Evolutionary conservation across 2,113 vertebrate genomes (phyloP).

Genomic region (Eptatretus burgeri): DNA sequence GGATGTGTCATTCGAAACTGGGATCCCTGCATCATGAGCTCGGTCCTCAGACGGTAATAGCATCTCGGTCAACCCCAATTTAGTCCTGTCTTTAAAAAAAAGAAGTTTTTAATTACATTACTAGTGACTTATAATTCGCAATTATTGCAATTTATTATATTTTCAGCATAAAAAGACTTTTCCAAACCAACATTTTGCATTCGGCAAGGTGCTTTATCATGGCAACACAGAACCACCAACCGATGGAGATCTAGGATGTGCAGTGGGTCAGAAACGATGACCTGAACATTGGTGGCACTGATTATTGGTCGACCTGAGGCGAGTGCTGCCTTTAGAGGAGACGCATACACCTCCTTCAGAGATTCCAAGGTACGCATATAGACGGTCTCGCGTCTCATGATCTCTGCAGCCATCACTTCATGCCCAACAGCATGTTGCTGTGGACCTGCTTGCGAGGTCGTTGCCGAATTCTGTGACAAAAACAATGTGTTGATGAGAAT

Average conservation of each 20-base stretch:
- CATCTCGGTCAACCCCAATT: no score
- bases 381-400: slow-evolving; percentile 22
- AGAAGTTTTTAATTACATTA: no score
- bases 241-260: slow-evolving; percentile 23
- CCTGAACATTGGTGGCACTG: slow-evolving; percentile 20
- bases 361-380: slow-evolving; percentile 21
- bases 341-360: slow-evolving; percentile 21
- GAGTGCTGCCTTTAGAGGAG: slow-evolving; percentile 26
- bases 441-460: slow-evolving; percentile 13
- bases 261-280: slow-evolving; percentile 23
- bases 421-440: slow-evolving; percentile 11
- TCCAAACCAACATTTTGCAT: no score
- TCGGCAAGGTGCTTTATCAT: no score
- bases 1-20: no score
- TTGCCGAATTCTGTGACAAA: background rate
- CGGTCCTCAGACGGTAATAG: no score
- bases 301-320: slow-evolving; percentile 32
- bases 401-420: slow-evolving; percentile 18
- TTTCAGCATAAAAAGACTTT: no score
- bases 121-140: no score
- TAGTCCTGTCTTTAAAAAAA: no score
- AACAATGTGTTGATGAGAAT: background rate
- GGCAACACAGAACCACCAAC: slow-evolving; percentile 12
- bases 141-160: no score
- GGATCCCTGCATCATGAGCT: no score